phyloP scores from a whole-genome alignment of 2,888 invertebrate species.

The Cosmia pyralina region DNA sequence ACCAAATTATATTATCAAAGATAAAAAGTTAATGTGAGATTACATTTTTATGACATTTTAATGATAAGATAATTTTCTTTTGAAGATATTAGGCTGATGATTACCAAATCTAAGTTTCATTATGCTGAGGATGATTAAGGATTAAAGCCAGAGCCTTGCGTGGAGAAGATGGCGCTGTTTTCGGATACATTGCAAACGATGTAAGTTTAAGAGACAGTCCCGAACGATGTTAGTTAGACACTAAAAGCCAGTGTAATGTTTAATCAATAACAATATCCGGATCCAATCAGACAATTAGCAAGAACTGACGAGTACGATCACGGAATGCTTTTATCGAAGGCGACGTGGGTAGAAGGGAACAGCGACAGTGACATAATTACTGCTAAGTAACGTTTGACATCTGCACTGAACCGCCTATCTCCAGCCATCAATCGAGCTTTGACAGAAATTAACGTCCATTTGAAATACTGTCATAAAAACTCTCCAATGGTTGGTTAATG shows the following conservation, averaged over 20 bases:
- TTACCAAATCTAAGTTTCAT: constrained; percentile 28
- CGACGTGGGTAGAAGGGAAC: constrained; percentile 40
- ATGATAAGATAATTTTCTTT: constrained; percentile 47
- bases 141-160: constrained; percentile 9
- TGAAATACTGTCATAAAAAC: constrained; percentile 29
- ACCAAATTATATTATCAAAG: constrained; percentile 29
- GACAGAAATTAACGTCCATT: constrained; percentile 35
- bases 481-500: constrained; percentile 2
- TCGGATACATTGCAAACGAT: constrained; percentile 5
- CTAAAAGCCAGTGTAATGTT: constrained; percentile 32
- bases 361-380: constrained; percentile 53
- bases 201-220: constrained; percentile 16
- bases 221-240: constrained; percentile 16
- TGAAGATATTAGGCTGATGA: constrained; percentile 18
- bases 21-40: constrained; percentile 28
- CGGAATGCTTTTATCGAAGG: constrained; percentile 57
- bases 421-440: constrained; percentile 31
- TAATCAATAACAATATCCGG: constrained; percentile 60
- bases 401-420: constrained; percentile 34
- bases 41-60: constrained; percentile 24
- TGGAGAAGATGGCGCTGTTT: constrained; percentile 8
- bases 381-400: constrained; percentile 58
- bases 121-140: constrained; percentile 10
- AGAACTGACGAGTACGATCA: constrained; percentile 50
- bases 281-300: constrained; percentile 59